phyloP scores from a whole-genome alignment of 1,140 invertebrate genomes.

The Rhyacophila brunnea region DNA sequence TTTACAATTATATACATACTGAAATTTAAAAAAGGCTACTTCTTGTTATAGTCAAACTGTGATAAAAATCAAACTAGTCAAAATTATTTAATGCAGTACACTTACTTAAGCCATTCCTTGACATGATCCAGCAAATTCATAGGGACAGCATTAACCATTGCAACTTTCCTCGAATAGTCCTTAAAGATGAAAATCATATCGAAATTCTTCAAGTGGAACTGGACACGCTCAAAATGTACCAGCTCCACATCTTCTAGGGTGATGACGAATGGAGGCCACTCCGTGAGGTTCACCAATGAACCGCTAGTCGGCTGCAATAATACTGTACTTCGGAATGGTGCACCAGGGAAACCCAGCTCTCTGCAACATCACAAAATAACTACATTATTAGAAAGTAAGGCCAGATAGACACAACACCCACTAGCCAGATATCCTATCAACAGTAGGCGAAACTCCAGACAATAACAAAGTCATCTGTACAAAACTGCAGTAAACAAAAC shows the following conservation, averaged over 20 bases:
- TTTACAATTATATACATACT: no score
- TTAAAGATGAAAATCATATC: constrained; percentile 99
- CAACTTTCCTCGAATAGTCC: constrained; percentile 91
- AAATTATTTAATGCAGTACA: no score
- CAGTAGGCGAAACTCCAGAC: no score
- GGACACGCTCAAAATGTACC: constrained; percentile 98
- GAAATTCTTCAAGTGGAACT: constrained; percentile 98
- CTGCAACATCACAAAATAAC: constrained; percentile 45
- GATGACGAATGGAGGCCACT: constrained; percentile 99
- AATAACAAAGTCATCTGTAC: no score
- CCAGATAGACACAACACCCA: no score
- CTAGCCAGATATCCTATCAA: no score
- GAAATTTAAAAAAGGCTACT: no score
- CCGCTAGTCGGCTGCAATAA: constrained; percentile 95
- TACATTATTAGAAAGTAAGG: no score
- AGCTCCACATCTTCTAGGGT: constrained; percentile 96
- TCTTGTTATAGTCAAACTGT: no score
- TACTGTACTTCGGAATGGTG: constrained; percentile 95
- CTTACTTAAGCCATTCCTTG: constrained; percentile 98
- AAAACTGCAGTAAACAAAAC: no score
- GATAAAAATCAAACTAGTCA: no score
- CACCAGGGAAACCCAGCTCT: constrained; percentile 96
- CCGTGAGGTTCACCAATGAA: constrained; percentile 94
- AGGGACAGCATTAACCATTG: constrained; percentile 97
- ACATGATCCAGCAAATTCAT: constrained; percentile 99